These are phyloP conservation scores for Eledona agricola DNA, from an alignment of 2,888 invertebrate species.

Conservation along the genomic window DNA sequence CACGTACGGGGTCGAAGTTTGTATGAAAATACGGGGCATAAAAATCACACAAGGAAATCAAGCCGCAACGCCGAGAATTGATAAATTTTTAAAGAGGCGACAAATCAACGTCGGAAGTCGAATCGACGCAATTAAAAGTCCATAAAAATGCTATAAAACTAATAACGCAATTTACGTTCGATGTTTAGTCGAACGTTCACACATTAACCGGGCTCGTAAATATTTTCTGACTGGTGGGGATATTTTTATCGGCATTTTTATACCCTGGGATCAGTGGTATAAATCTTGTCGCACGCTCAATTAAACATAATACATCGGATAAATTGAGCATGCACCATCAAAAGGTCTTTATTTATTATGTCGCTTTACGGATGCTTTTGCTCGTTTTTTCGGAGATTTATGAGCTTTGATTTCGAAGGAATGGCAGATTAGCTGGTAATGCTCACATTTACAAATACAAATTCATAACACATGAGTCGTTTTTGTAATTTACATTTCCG, in stretches of 20 bases:
- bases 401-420: constrained; percentile 42
- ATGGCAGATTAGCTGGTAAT: too few species aligned
- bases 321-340: constrained; percentile 60
- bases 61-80: too few species aligned
- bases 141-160: constrained; percentile 36
- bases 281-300: constrained; percentile 62
- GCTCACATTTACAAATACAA: too few species aligned
- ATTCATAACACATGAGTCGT: too few species aligned
- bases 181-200: constrained; percentile 33
- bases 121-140: constrained; percentile 35
- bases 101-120: too few species aligned
- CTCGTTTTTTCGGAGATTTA: constrained; percentile 45
- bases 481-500: too few species aligned
- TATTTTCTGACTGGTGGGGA: constrained; percentile 27
- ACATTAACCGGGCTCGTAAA: constrained; percentile 36
- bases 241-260: constrained; percentile 47
- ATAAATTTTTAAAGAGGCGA: too few species aligned
- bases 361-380: constrained; percentile 50
- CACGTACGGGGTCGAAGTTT: too few species aligned
- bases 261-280: constrained; percentile 49
- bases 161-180: constrained; percentile 28
- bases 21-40: too few species aligned
- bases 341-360: constrained; percentile 53
- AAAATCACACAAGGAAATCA: too few species aligned
- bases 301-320: constrained; percentile 61